phyloP scores from a whole-genome alignment of 2,888 invertebrate genomes.

The Notodonta dromedarius region DNA sequence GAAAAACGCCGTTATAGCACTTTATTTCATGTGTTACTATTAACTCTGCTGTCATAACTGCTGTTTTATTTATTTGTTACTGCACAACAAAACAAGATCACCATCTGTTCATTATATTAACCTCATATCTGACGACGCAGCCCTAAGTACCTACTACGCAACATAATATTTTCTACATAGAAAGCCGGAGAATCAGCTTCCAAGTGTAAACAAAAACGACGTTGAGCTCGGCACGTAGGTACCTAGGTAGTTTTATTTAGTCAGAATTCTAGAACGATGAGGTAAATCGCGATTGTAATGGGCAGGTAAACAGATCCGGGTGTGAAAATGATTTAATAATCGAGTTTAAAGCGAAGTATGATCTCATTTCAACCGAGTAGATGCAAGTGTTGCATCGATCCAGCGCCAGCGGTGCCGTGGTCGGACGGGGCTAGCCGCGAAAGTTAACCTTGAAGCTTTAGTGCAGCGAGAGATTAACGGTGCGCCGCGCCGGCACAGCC shows the following conservation, averaged over 20 bases:
- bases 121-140: slow-evolving; percentile 8
- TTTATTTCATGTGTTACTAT: too few relatives aligned
- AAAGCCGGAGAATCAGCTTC: not conserved
- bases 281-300: not conserved
- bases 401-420: slow-evolving; percentile 17
- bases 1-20: too few relatives aligned
- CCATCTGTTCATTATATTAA: slow-evolving; percentile 14
- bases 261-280: not conserved
- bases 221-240: not conserved
- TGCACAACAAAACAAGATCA: slow-evolving; percentile 14
- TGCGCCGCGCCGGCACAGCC: slow-evolving; percentile 46
- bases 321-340: slow-evolving; percentile 2
- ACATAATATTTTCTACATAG: not conserved
- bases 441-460: slow-evolving; percentile 75
- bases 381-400: slow-evolving; percentile 28
- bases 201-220: not conserved
- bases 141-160: slow-evolving; percentile 9
- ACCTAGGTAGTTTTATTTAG: not conserved
- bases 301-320: not conserved
- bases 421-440: slow-evolving; percentile 59
- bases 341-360: slow-evolving; percentile 1
- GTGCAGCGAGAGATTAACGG: slow-evolving; percentile 65
- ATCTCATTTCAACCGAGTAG: slow-evolving; percentile 11
- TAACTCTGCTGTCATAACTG: slow-evolving; percentile 1
- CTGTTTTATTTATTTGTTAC: slow-evolving; percentile 12